These are phyloP conservation scores for Leptarthrus brevirostris DNA, from an alignment of 2,888 invertebrate species.

Conservation along the genomic window DNA sequence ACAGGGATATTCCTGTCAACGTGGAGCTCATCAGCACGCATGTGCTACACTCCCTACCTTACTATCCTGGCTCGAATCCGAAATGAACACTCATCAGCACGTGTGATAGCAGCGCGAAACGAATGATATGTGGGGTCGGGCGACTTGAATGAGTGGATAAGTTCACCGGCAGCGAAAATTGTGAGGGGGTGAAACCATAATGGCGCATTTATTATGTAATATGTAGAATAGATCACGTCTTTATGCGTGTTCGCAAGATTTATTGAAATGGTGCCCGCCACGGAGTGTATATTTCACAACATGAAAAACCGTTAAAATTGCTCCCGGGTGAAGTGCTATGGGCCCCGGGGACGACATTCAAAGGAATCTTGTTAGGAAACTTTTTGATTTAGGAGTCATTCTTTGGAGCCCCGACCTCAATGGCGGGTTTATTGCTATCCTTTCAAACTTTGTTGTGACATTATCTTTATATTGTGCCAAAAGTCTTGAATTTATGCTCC, in stretches of 20 bases:
- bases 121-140: neutral
- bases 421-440: conserved; percentile 41
- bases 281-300: conserved; percentile 54
- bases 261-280: conserved; percentile 52
- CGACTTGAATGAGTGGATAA: neutral
- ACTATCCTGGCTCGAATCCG: conserved; percentile 2
- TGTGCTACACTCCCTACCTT: conserved; percentile 48
- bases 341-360: conserved; percentile 21
- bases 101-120: neutral
- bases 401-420: neutral
- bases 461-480: conserved; percentile 40
- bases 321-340: conserved; percentile 41
- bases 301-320: conserved; percentile 52
- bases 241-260: conserved; percentile 54
- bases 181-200: conserved; percentile 49
- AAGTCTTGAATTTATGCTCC: conserved; percentile 42
- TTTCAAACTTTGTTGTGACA: conserved; percentile 42
- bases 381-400: conserved; percentile 46
- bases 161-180: neutral
- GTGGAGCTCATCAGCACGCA: conserved; percentile 52
- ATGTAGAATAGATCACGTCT: conserved; percentile 54
- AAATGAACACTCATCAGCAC: conserved; percentile 39
- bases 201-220: conserved; percentile 55
- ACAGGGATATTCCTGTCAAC: conserved; percentile 53
- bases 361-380: conserved; percentile 44